phyloP scores from a whole-genome alignment of 2,797 vertebrate genomes.

The Labeo calbasu region DNA sequence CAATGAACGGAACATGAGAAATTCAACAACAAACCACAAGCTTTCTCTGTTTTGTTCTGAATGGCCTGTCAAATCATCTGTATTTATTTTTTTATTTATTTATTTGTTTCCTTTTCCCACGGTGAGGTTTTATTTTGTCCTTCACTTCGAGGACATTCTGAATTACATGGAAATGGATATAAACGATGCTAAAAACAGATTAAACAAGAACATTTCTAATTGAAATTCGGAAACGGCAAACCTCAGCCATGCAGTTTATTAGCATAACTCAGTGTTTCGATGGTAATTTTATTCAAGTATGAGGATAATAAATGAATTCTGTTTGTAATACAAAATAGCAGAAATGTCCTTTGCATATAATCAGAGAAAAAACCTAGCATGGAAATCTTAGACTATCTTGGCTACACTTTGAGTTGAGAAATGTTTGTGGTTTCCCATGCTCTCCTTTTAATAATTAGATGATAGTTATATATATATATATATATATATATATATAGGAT shows the following conservation, averaged over 20 bases:
- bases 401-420: conserved; percentile 11
- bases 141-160: not conserved
- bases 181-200: conserved; percentile 18
- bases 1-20: not conserved
- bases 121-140: conserved; percentile 14
- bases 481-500: not conserved
- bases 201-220: conserved; percentile 29
- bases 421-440: not conserved
- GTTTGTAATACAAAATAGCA: conserved; percentile 38
- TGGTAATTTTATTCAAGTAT: conserved; percentile 54
- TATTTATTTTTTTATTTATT: not conserved
- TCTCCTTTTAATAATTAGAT: conserved; percentile 19
- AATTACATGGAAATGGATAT: conserved; percentile 14
- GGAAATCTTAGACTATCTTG: not conserved
- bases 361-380: conserved; percentile 38
- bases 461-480: not conserved
- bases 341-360: conserved; percentile 36
- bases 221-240: not conserved
- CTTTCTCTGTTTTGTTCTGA: not conserved
- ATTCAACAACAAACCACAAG: not conserved
- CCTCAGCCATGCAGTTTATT: conserved; percentile 29
- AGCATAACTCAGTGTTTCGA: conserved; percentile 46
- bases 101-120: no score
- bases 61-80: not conserved
- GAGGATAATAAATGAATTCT: conserved; percentile 39